Conservation (phyloP, 2,113 vertebrate genomes). For the Reinhardtius hippoglossoides region DNA sequence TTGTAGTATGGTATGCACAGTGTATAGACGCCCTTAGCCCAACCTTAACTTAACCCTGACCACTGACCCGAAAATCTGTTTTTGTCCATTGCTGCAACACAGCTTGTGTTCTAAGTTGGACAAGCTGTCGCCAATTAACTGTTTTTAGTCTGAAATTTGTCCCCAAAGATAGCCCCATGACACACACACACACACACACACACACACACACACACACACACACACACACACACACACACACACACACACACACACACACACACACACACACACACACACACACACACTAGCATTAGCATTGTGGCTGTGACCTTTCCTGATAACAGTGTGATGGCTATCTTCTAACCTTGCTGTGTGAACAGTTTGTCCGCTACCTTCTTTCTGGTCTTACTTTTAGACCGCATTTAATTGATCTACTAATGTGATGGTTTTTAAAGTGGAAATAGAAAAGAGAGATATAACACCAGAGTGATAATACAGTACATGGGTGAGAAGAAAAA, state of each 20-base stretch:
- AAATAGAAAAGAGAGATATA: not conserved
- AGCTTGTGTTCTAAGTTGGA: not conserved
- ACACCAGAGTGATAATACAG: not conserved
- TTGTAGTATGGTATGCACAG: not conserved
- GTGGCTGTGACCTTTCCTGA: slow-evolving; percentile 58
- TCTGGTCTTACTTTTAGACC: slow-evolving; percentile 6
- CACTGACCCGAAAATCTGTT: not conserved
- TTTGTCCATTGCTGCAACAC: not conserved
- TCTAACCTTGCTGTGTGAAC: slow-evolving; percentile 65
- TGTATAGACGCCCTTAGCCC: not conserved
- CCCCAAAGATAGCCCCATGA: not conserved
- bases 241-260: slow-evolving; percentile 21
- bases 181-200: slow-evolving; percentile 10
- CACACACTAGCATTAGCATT: slow-evolving; percentile 22
- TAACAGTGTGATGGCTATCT: slow-evolving; percentile 64
- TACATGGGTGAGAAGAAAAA: not conserved
- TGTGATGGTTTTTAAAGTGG: slow-evolving; percentile 13
- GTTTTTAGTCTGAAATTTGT: not conserved
- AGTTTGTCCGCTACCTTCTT: slow-evolving; percentile 53
- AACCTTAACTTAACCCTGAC: not conserved
- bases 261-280: slow-evolving; percentile 13
- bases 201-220: slow-evolving; percentile 13
- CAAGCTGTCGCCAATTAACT: not conserved
- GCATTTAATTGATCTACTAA: slow-evolving; percentile 42
- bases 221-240: not conserved